Percentiles rank a stretch among this genome's conserved stretches.
These are phyloP conservation scores for Rhinogobio ventralis DNA, from an alignment of 2,797 vertebrate species.

Conservation along the genomic window DNA sequence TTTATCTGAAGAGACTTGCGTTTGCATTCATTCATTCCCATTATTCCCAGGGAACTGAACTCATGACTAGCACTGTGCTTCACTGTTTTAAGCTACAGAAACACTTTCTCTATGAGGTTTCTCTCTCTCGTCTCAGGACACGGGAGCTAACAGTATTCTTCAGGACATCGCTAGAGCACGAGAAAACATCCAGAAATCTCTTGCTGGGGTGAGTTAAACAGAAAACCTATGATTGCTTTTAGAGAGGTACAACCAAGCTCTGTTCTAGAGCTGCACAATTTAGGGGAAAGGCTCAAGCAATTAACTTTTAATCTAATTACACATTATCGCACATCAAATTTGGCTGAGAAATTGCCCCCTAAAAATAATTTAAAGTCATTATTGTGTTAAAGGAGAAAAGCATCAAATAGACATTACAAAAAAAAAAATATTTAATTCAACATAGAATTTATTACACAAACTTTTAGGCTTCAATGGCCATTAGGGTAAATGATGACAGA, in stretches of 20 bases:
- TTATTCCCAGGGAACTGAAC: not conserved
- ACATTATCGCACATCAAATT: no score
- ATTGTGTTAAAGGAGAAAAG: no score
- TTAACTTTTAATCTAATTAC: no score
- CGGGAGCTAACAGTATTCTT: constrained; percentile 90
- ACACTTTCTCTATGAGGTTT: not conserved
- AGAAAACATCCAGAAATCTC: constrained; percentile 99
- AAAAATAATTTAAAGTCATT: no score
- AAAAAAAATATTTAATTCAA: no score
- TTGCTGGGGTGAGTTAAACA: constrained; percentile 90
- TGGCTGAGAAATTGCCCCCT: no score
- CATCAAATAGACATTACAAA: no score
- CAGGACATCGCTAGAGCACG: constrained; percentile 96
- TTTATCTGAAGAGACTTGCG: not conserved
- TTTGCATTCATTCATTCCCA: not conserved
- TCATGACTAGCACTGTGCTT: not conserved
- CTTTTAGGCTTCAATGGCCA: no score
- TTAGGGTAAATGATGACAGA: no score
- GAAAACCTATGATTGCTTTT: not conserved
- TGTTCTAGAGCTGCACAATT: not conserved
- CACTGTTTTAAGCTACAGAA: not conserved
- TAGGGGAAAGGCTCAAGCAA: no score
- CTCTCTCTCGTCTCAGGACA: constrained; percentile 79
- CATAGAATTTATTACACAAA: no score
- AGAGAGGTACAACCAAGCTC: not conserved